Percentiles rank a stretch among this genome's conserved stretches.
Evolutionary conservation across 1,140 invertebrate species (phyloP).

Genomic region (Drosophila bifasciata): DNA sequence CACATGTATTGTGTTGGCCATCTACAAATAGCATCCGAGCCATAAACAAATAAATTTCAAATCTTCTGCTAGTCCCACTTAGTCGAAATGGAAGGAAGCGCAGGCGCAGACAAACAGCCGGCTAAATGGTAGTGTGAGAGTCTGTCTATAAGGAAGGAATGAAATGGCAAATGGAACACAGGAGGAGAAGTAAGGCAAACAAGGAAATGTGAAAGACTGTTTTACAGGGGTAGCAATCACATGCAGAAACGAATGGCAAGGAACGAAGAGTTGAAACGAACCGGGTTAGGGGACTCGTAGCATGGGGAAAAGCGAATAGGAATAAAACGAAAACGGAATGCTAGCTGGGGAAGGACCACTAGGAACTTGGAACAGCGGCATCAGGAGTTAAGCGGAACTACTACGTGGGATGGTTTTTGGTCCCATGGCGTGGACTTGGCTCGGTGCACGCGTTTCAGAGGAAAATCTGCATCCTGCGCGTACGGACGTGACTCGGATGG

Average conservation of each 20-base stretch:
- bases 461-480: conserved; percentile 76
- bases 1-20: conserved; percentile 50
- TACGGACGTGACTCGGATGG: conserved; percentile 65
- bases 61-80: conserved; percentile 19
- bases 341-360: conserved; percentile 7
- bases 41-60: conserved; percentile 57
- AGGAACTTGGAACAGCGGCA: conserved; percentile 20
- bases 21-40: conserved; percentile 52
- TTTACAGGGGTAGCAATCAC: too few species aligned
- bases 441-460: conserved; percentile 55
- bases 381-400: conserved; percentile 16
- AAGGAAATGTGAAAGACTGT: too few species aligned
- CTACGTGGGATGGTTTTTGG: conserved; percentile 1
- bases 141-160: conserved; percentile 2
- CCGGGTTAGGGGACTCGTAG: background rate
- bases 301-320: conserved; percentile 13
- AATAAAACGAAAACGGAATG: conserved; percentile 21
- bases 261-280: too few species aligned
- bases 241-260: too few species aligned
- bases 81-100: conserved; percentile 10
- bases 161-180: conserved; percentile 9
- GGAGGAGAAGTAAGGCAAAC: conserved; percentile 16
- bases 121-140: conserved; percentile 12
- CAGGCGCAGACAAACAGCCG: conserved; percentile 61
- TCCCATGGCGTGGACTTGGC: conserved; percentile 35